Conservation (phyloP, 2,888 invertebrate species). For the Enchytraeus crypticus region DNA sequence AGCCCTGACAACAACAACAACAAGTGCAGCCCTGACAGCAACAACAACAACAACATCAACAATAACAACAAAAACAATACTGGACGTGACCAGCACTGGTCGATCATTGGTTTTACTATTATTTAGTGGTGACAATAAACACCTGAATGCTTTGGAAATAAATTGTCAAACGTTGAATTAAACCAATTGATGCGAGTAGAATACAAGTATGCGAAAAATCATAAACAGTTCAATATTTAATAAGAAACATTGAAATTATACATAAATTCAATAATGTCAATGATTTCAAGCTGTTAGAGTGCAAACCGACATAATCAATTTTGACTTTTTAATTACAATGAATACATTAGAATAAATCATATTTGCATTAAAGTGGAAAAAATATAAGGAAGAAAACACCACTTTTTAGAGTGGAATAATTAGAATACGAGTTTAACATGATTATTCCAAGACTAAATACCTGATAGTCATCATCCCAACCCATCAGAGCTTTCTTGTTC, state of each 20-base stretch:
- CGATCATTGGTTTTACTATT: not conserved
- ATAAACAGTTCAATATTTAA: too few relatives aligned
- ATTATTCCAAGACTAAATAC: constrained; percentile 30
- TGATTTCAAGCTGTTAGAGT: too few relatives aligned
- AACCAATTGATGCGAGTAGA: too few relatives aligned
- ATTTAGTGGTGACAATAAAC: too few relatives aligned
- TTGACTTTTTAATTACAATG: too few relatives aligned
- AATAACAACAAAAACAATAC: not conserved
- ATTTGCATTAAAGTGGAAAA: not conserved
- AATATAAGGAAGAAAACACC: not conserved
- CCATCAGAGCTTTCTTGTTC: constrained; percentile 76
- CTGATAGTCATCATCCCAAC: constrained; percentile 92
- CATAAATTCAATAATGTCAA: too few relatives aligned
- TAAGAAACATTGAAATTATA: too few relatives aligned
- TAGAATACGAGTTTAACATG: not conserved
- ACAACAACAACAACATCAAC: not conserved
- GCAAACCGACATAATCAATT: too few relatives aligned
- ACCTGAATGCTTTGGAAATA: too few relatives aligned
- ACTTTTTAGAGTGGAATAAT: not conserved
- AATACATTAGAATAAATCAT: not conserved
- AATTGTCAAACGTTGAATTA: too few relatives aligned
- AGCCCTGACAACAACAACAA: constrained; percentile 55
- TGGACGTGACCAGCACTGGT: not conserved
- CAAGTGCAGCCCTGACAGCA: not conserved
- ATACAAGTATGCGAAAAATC: too few relatives aligned